Evolutionary conservation across 2,797 vertebrate species (phyloP), one percentile per base, ranked within the genome.

Genomic region (Urosaurus nigricauda): DNA sequence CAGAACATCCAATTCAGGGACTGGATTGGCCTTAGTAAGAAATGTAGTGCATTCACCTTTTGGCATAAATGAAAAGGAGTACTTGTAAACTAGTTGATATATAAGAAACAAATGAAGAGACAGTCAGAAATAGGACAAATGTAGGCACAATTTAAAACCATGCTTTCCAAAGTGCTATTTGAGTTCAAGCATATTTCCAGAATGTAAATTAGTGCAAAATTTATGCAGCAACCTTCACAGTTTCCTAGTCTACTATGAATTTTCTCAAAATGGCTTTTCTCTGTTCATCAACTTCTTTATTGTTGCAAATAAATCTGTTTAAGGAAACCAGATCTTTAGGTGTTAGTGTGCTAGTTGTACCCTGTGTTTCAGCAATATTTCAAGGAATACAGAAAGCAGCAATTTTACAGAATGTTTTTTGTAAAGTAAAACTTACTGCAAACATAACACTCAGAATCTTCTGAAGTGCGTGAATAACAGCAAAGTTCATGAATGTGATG

Each of bases 251-350:
- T 40, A 60, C 56, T 87, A 65, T 63, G 53, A 87, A 87, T 35
- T 19, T 74, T 75, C 43, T 47, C 60, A 84, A 90, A 80, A 83
- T 40, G 37, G n/a, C 16, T 24, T 35, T 89, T 89, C n/a, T 43
- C 74, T 92, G 71, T 74, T 68, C 82, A 94, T 77, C 87, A 83
- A 93, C 87, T 53, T 91, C 91, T 95, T 94, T 94, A 93, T 96
- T 96, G 85, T 81, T 87, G 63, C 84, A 88, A 95, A 90, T 92
- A 94, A 93, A 95, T 79, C 73, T 93, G 79, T 83, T 92, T 86
- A 78, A 93, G 92, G 87, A 87, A 93, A 90, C 77, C 84, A 93
- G 53, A 88, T 60, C 63, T 93, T 92, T 73, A 77, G 1, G 90
- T 90, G 79, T 80, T 87, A 91, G 91, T 74, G 88, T 91, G 79